A percentile compares a stretch with the other conserved stretches of the same genome.
These are phyloP conservation scores for Lontra canadensis DNA, from an alignment of 2,113 vertebrate species.

Conservation along the genomic window DNA sequence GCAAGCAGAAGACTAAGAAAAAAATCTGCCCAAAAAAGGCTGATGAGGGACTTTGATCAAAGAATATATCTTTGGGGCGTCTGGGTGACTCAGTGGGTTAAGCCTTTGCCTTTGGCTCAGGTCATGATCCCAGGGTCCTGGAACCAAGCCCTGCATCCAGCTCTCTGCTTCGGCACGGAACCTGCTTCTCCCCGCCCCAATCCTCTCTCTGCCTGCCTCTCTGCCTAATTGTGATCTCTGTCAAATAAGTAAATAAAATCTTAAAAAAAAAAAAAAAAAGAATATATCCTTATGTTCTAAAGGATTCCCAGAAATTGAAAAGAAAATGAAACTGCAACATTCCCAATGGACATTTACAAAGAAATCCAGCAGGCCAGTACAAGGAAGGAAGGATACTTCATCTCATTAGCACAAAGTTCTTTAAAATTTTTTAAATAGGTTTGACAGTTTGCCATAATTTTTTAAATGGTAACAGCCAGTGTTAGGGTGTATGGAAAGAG, in stretches of 20 bases:
- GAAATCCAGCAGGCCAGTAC: neutral
- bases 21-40: neutral
- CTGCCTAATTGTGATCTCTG: too few relatives aligned
- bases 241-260: too few relatives aligned
- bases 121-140: too few relatives aligned
- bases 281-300: neutral
- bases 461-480: neutral
- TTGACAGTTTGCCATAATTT: neutral
- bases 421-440: neutral
- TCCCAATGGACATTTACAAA: neutral
- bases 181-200: too few relatives aligned
- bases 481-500: neutral
- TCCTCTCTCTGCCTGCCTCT: too few relatives aligned
- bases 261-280: too few relatives aligned
- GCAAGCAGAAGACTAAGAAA: neutral
- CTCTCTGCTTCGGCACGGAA: too few relatives aligned
- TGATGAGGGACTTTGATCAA: neutral
- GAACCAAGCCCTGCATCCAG: too few relatives aligned
- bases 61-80: neutral
- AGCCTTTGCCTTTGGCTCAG: too few relatives aligned
- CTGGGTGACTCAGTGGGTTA: too few relatives aligned
- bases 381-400: neutral
- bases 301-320: neutral
- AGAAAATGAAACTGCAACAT: neutral
- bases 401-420: neutral